Conservation (phyloP, 2,888 invertebrate genomes). For the Hemithea aestivaria region DNA sequence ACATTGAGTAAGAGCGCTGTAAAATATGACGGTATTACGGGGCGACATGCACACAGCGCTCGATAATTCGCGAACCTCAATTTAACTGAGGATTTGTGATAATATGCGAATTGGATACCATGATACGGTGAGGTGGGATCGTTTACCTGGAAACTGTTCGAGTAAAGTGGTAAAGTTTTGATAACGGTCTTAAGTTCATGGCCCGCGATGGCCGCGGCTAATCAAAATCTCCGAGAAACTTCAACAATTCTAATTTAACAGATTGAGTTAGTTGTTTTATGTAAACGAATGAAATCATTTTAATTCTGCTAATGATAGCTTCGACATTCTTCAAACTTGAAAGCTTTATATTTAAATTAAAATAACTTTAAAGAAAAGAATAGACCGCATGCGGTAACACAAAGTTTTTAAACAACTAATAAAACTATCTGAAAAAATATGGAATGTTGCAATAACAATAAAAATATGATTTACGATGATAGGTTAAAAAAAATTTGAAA, state of each 20-base stretch:
- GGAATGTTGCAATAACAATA: too few relatives aligned
- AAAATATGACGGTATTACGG: conserved; percentile 52
- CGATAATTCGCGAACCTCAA: conserved; percentile 47
- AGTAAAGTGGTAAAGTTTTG: conserved; percentile 60
- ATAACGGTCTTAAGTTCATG: conserved; percentile 47
- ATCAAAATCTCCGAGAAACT: conserved; percentile 48
- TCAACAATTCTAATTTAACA: conserved; percentile 57
- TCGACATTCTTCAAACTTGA: neutral
- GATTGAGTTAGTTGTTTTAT: conserved; percentile 34
- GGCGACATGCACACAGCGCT: conserved; percentile 49
- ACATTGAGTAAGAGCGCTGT: conserved; percentile 26
- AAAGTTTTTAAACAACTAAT: too few relatives aligned
- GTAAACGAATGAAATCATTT: conserved; percentile 11
- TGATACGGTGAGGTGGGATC: conserved; percentile 45
- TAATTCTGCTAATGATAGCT: conserved; percentile 2
- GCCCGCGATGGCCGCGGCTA: conserved; percentile 34
- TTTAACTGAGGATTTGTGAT: conserved; percentile 58
- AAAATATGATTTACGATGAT: too few relatives aligned
- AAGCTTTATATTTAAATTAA: neutral
- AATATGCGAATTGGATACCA: conserved; percentile 56
- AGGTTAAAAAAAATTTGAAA: conserved; percentile 9
- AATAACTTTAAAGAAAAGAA: too few relatives aligned
- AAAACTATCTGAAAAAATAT: neutral
- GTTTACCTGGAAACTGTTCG: conserved; percentile 36
- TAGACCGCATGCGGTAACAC: too few relatives aligned